phyloP scores from a whole-genome alignment of 2,888 invertebrate species.

The Acheta domesticus region DNA sequence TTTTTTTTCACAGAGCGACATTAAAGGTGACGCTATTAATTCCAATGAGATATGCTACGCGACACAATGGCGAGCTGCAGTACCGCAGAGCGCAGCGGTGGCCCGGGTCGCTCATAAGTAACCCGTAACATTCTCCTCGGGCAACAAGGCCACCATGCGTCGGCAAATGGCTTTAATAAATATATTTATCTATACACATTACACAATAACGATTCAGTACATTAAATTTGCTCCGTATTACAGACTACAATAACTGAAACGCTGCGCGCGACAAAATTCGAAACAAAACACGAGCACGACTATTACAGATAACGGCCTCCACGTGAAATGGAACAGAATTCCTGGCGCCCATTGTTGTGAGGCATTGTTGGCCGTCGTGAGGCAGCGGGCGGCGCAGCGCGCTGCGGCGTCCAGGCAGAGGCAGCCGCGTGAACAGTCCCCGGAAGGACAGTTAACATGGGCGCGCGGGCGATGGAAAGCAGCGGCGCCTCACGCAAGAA shows the following conservation, averaged over 20 bases:
- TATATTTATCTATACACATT: slow-evolving; percentile 9
- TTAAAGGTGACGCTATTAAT: slow-evolving; percentile 9
- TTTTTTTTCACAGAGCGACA: not conserved
- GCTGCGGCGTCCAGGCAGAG: not conserved
- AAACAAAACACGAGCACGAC: not conserved
- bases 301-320: not conserved
- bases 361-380: not conserved
- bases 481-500: too few species aligned
- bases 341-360: not conserved
- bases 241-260: not conserved
- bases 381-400: not conserved
- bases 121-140: not conserved
- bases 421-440: not conserved
- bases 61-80: not conserved
- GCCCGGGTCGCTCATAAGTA: not conserved
- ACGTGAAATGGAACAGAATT: not conserved
- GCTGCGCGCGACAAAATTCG: not conserved
- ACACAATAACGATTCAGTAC: not conserved
- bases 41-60: not conserved
- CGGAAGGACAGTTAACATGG: too few species aligned
- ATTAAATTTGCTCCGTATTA: slow-evolving; percentile 18
- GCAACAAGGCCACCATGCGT: not conserved
- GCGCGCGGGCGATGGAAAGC: too few species aligned
- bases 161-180: not conserved
- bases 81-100: not conserved